Percentiles rank a stretch among this genome's conserved stretches.
Conservation (phyloP, 2,888 invertebrate species). For the Heliconius ethilla region DNA sequence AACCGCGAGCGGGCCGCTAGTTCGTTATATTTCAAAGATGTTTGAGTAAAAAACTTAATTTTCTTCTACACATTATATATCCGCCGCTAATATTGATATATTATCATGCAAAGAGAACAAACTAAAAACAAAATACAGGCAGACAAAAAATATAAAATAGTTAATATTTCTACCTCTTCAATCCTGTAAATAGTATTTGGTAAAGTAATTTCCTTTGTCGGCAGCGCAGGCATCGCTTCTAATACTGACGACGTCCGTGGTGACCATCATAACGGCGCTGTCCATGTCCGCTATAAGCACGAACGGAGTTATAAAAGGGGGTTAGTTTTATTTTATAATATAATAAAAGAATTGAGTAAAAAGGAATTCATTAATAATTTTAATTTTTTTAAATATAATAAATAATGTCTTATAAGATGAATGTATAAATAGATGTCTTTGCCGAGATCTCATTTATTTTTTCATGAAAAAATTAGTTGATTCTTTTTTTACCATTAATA, state of each 20-base stretch:
- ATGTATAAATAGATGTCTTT: too few species aligned
- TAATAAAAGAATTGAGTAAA: neutral
- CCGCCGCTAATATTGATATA: too few species aligned
- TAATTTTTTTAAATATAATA: neutral
- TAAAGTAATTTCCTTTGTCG: slow-evolving; percentile 50
- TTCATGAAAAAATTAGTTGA: too few species aligned
- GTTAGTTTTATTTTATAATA: slow-evolving; percentile 71
- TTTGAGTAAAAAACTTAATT: too few species aligned
- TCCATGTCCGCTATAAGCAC: slow-evolving; percentile 99
- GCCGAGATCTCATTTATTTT: too few species aligned
- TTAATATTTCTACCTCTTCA: too few species aligned
- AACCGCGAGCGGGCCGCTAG: too few species aligned
- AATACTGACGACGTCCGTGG: slow-evolving; percentile 90
- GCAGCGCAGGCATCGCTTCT: slow-evolving; percentile 88
- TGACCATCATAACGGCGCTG: slow-evolving; percentile 95
- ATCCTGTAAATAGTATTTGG: slow-evolving; percentile 26
- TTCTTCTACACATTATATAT: too few species aligned
- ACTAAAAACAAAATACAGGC: too few species aligned
- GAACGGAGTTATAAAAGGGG: slow-evolving; percentile 98
- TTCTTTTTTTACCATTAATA: neutral
- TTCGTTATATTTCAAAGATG: too few species aligned
- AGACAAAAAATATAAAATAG: too few species aligned
- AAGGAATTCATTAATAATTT: neutral
- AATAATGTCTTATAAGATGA: neutral
- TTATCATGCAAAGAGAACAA: too few species aligned